Evolutionary conservation across 2,888 invertebrate genomes (phyloP).

Genomic region (Xanthorhoe spadicearia): DNA sequence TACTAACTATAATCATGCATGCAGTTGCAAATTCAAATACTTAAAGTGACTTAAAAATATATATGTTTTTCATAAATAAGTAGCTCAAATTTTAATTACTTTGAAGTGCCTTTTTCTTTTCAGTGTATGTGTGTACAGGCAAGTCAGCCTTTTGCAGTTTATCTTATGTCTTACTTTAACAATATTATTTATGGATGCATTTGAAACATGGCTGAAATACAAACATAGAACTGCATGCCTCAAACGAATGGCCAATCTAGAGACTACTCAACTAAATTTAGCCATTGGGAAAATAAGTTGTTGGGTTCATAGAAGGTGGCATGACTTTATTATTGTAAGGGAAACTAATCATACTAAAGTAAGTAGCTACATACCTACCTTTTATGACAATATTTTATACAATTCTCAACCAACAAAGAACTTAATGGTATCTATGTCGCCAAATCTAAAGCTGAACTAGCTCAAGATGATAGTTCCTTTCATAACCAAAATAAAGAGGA

Average conservation of each 20-base stretch:
- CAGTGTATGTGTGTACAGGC: slow-evolving; percentile 66
- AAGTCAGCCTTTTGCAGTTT: slow-evolving; percentile 68
- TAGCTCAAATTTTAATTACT: no score
- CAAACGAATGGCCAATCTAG: slow-evolving; percentile 62
- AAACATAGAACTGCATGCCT: slow-evolving; percentile 75
- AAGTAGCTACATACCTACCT: slow-evolving; percentile 39
- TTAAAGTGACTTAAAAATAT: no score
- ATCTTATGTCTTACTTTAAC: slow-evolving; percentile 57
- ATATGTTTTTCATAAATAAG: no score
- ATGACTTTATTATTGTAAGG: slow-evolving; percentile 65
- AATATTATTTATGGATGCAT: slow-evolving; percentile 65
- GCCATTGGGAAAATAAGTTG: slow-evolving; percentile 48
- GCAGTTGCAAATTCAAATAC: no score
- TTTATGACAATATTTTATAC: no score
- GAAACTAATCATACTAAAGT: slow-evolving; percentile 78
- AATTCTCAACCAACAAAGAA: no score
- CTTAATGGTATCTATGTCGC: no score
- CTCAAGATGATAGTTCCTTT: no score
- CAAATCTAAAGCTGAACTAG: no score
- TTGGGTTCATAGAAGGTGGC: slow-evolving; percentile 60
- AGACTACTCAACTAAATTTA: slow-evolving; percentile 56
- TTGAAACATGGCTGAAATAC: slow-evolving; percentile 75
- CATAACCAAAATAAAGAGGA: no score
- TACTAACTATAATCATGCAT: no score
- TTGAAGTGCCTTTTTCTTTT: slow-evolving; percentile 45